A percentile compares a stretch with the other conserved stretches of the same genome.
phyloP scores from a whole-genome alignment of 2,113 vertebrate species.

The Corythornis cristatus region DNA sequence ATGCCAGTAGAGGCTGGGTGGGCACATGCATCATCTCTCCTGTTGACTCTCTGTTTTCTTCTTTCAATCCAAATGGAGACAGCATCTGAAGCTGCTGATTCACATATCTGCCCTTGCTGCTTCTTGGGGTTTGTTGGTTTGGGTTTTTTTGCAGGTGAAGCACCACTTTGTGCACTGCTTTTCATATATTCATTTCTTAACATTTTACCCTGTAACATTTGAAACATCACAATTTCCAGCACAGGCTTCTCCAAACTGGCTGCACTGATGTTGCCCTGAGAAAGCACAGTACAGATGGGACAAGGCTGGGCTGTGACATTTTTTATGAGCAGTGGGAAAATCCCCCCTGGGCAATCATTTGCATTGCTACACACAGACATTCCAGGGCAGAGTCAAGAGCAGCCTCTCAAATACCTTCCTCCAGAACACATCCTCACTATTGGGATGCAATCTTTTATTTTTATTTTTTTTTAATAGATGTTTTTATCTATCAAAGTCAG shows the following conservation, averaged over 20 bases:
- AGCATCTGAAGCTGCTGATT: not conserved
- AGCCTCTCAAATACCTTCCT: constrained; percentile 28
- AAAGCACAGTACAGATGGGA: constrained; percentile 62
- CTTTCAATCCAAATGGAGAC: not conserved
- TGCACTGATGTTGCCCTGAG: constrained; percentile 42
- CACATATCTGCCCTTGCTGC: not conserved
- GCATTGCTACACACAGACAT: constrained; percentile 68
- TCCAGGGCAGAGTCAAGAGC: constrained; percentile 51
- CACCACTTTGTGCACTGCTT: not conserved
- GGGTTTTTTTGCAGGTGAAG: not conserved
- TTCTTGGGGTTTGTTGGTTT: not conserved
- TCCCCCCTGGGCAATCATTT: constrained; percentile 68
- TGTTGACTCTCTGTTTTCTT: not conserved
- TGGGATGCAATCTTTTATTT: not conserved
- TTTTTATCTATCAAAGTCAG: not conserved
- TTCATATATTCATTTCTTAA: constrained; percentile 19
- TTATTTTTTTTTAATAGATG: not conserved
- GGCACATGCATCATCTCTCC: not conserved
- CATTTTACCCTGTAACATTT: constrained; percentile 21
- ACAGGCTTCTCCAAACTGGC: constrained; percentile 20
- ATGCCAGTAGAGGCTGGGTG: not conserved
- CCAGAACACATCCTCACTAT: not conserved
- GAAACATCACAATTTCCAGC: constrained; percentile 36
- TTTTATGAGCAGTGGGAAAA: constrained; percentile 74
- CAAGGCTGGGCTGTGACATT: constrained; percentile 56